phyloP scores from a whole-genome alignment of 1,140 invertebrate species.

The Heliconius nattereri region DNA sequence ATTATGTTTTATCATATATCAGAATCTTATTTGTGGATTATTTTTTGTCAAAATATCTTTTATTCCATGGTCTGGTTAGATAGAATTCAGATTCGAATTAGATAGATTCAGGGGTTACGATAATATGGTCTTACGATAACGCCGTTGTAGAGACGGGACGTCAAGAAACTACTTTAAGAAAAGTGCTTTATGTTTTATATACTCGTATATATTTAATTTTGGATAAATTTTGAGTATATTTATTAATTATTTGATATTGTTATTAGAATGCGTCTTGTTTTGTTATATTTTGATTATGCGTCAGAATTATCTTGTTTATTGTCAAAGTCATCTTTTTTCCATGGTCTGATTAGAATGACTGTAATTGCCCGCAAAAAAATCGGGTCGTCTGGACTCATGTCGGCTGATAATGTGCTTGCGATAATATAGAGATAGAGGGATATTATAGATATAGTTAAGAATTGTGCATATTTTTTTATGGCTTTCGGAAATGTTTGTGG shows the following conservation, averaged over 20 bases:
- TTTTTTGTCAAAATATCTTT: no score
- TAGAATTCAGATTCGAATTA: no score
- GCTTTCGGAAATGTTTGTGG: no score
- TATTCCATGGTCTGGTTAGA: no score
- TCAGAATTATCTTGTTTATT: no score
- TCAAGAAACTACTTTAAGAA: neutral
- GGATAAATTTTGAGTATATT: neutral
- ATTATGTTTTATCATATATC: neutral
- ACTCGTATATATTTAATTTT: neutral
- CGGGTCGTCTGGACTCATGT: conserved; percentile 51
- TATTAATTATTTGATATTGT: neutral
- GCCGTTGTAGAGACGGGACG: neutral
- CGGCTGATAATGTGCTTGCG: conserved; percentile 64
- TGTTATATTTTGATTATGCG: no score
- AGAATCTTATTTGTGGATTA: no score
- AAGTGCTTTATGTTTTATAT: conserved; percentile 8
- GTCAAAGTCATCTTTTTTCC: no score
- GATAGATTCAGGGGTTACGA: conserved; percentile 47
- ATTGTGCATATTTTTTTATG: no score
- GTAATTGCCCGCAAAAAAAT: conserved; percentile 79
- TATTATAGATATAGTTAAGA: neutral
- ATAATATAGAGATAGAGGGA: no score
- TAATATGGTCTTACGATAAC: conserved; percentile 62
- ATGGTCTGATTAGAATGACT: conserved; percentile 34
- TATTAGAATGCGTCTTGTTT: neutral